Conservation (phyloP, 2,888 invertebrate genomes). For the Sphaerophoria taeniata region DNA sequence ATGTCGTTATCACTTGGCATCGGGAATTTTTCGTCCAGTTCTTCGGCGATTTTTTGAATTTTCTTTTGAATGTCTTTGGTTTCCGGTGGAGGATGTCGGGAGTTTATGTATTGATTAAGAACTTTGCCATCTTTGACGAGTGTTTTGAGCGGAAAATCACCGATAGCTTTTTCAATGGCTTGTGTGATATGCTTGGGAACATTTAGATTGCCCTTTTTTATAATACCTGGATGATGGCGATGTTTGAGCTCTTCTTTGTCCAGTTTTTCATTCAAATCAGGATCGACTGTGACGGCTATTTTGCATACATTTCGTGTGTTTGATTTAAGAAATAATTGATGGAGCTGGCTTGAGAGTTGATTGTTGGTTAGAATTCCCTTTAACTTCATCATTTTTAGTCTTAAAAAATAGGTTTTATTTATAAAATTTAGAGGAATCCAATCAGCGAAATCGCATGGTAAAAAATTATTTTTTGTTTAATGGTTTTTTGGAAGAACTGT, state of each 20-base stretch:
- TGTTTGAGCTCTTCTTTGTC: slow-evolving; percentile 84
- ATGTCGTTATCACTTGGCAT: slow-evolving; percentile 75
- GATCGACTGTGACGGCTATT: slow-evolving; percentile 79
- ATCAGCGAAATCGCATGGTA: slow-evolving; percentile 41
- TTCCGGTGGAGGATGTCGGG: slow-evolving; percentile 88
- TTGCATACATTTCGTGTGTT: slow-evolving; percentile 77
- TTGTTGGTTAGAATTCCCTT: slow-evolving; percentile 19
- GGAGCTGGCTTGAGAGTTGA: slow-evolving; percentile 8
- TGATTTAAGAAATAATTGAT: slow-evolving; percentile 22
- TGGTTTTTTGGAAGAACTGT: too few species aligned
- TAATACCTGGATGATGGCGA: slow-evolving; percentile 89
- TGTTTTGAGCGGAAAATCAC: slow-evolving; percentile 85
- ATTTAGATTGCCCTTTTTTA: slow-evolving; percentile 83
- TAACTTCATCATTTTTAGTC: not conserved
- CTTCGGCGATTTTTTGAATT: slow-evolving; percentile 77
- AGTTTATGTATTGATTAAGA: slow-evolving; percentile 85
- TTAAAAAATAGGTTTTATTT: not conserved
- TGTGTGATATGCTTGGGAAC: slow-evolving; percentile 86
- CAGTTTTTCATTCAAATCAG: slow-evolving; percentile 76
- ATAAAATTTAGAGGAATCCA: not conserved
- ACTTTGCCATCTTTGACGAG: slow-evolving; percentile 84
- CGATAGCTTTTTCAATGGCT: slow-evolving; percentile 84
- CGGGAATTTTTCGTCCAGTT: slow-evolving; percentile 78
- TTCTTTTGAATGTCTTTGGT: slow-evolving; percentile 78
- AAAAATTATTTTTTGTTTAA: slow-evolving; percentile 4